Percentiles rank a stretch among this genome's conserved stretches.
Evolutionary conservation across 2,113 vertebrate genomes (phyloP).

Genomic region (Steatornis caripensis): DNA sequence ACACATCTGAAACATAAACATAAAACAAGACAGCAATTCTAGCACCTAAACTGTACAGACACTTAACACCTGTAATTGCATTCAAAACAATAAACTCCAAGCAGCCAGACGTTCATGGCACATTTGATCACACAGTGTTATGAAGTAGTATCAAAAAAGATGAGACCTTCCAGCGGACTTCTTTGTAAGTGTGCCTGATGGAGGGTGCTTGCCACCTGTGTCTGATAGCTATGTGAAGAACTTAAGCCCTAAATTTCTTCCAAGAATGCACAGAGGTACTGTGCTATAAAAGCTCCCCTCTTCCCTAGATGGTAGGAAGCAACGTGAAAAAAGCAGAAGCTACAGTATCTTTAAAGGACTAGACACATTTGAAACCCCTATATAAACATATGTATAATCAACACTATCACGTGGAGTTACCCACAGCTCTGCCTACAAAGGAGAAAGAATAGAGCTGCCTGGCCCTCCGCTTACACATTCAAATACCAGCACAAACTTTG

Average conservation of each 20-base stretch:
- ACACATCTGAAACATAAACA: background rate
- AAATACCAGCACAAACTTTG: background rate
- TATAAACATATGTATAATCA: background rate
- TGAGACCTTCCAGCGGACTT: background rate
- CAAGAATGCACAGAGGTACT: background rate
- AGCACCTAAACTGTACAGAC: background rate
- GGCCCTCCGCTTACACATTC: background rate
- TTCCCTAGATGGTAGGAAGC: background rate
- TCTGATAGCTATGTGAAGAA: background rate
- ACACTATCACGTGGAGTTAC: background rate
- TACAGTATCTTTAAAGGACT: background rate
- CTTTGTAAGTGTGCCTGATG: background rate
- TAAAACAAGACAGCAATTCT: background rate
- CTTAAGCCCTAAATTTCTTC: background rate
- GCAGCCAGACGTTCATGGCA: fast-evolving
- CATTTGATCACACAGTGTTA: background rate
- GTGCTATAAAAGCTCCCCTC: background rate
- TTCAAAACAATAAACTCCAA: background rate
- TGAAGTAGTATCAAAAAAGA: background rate
- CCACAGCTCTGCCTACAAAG: background rate
- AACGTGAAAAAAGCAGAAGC: background rate
- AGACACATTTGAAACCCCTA: background rate
- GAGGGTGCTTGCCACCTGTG: background rate
- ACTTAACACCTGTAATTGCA: background rate
- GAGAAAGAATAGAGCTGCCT: background rate